These are phyloP conservation scores for Apodemia mormo DNA, from an alignment of 2,888 invertebrate genomes.

Conservation along the genomic window DNA sequence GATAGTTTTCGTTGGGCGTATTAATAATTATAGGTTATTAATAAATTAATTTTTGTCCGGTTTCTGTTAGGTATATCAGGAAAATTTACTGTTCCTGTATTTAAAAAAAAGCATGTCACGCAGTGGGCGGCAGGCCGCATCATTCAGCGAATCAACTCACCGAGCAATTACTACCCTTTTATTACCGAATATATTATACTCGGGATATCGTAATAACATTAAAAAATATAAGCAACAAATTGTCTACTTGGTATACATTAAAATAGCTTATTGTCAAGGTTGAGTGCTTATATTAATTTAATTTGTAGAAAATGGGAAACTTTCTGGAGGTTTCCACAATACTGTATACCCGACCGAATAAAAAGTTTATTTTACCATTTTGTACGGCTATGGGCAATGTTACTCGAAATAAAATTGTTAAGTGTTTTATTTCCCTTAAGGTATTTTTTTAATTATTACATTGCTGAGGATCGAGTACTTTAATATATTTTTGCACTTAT, in stretches of 20 bases:
- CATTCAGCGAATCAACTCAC: too few relatives aligned
- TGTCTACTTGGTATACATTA: constrained; percentile 2
- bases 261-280: constrained; percentile 15
- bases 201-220: not conserved
- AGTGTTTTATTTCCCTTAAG: too few relatives aligned
- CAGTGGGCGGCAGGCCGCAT: too few relatives aligned
- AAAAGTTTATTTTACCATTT: constrained; percentile 1
- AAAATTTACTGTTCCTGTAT: too few relatives aligned
- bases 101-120: too few relatives aligned
- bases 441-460: too few relatives aligned
- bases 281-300: constrained; percentile 9
- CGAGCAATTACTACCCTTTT: not conserved
- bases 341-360: not conserved
- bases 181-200: not conserved
- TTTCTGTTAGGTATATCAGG: too few relatives aligned
- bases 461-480: too few relatives aligned
- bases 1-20: too few relatives aligned
- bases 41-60: too few relatives aligned
- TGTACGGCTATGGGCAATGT: not conserved
- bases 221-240: not conserved
- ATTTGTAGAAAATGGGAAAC: constrained; percentile 7
- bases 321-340: constrained; percentile 1
- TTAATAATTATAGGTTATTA: too few relatives aligned
- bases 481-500: too few relatives aligned
- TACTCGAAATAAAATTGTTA: not conserved